Percentiles rank a stretch among this genome's conserved stretches.
Evolutionary conservation across 2,113 vertebrate species (phyloP).

Genomic region (Ranitomeya imitator): DNA sequence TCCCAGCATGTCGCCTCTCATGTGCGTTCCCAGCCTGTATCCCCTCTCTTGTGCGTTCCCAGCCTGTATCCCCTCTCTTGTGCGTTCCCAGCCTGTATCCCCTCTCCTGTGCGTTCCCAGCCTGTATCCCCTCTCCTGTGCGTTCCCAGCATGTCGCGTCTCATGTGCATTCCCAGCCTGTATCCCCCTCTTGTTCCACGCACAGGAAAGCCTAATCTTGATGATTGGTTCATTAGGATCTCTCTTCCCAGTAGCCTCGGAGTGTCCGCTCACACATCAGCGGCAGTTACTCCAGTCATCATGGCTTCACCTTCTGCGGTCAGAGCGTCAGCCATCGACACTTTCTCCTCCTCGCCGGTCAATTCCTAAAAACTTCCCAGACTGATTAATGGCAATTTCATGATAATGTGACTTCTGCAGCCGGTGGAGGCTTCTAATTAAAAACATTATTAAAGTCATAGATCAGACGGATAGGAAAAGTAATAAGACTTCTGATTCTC

Average conservation of each 20-base stretch:
- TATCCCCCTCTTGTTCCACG: too few species aligned
- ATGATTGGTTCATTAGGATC: too few species aligned
- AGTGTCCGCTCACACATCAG: neutral
- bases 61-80: too few species aligned
- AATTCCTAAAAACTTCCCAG: neutral
- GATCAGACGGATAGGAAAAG: neutral
- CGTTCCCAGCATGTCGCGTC: too few species aligned
- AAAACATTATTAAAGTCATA: constrained; percentile 32
- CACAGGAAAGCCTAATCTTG: too few species aligned
- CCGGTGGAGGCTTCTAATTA: neutral
- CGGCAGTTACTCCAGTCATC: neutral
- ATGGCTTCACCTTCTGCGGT: neutral
- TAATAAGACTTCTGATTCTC: neutral
- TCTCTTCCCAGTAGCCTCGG: neutral
- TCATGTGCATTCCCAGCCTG: too few species aligned
- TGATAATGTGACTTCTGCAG: neutral
- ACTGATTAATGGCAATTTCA: neutral
- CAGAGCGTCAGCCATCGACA: neutral
- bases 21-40: too few species aligned
- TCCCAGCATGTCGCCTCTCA: too few species aligned
- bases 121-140: too few species aligned
- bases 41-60: too few species aligned
- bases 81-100: too few species aligned
- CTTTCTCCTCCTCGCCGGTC: neutral
- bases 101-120: too few species aligned